Base-by-base conservation (phyloP, 2,797 vertebrate species). In the Mallotus villosus region DNA sequence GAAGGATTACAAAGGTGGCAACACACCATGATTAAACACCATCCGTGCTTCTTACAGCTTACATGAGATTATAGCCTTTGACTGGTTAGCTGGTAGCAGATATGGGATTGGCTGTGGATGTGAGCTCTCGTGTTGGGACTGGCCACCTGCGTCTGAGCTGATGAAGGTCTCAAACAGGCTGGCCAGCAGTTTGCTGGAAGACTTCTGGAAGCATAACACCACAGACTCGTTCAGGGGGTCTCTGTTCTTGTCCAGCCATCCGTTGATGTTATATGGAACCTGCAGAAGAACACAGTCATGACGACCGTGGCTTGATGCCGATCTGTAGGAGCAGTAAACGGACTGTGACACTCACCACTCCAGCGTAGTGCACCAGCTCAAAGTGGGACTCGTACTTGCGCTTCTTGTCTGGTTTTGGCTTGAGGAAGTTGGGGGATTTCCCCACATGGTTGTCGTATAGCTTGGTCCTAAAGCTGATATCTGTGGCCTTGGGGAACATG, bases 241-340 rank as follows among this genome's bases (percentile, higher is more conserved):
- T 89, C 95, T 94, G 89, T 98, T 98, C 81, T 98, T 98, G 67
- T 98, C 95, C 78, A 98, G 87, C 97, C 96, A 98, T 12, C 96
- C 96, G 51, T 85, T 74, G 8, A 98, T 97, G 86, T 93, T 98
- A 78, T 98, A 98, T 0, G 97, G 96, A 19, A 98, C 97, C 97
- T 98, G 55, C 11, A 3, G 51, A 55, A n/a, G 16, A 55, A 55
- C 7, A n/a, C 51, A 55, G 3, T 55, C 16, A n/a, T n/a, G 51
- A n/a, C 14, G 41, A 60, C 58, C 22, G 3, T 60, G 58, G 12
- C 24, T 22, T 14, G 3, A 27, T 11, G 12, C 11, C 58, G 16
- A 60, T 17, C 51, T 17, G 51, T 55, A 7, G 51, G 1, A n/a
- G 19, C 51, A n/a, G 16, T 2, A 25, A 0, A 24, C 60, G 24